These are phyloP conservation scores for Microctonus hyperodae DNA, from an alignment of 2,888 invertebrate genomes.

Conservation along the genomic window DNA sequence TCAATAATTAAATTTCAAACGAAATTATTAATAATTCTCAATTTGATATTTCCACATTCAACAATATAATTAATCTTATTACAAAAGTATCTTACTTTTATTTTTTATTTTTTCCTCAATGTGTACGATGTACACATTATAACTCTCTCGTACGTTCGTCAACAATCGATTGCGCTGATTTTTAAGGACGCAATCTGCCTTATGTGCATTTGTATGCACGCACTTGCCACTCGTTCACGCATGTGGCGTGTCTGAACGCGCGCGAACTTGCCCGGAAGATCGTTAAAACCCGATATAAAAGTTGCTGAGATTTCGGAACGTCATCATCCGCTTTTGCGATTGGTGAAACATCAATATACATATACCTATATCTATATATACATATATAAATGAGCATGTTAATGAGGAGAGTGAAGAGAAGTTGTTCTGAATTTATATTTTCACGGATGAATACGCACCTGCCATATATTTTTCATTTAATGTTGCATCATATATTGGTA, in stretches of 20 bases:
- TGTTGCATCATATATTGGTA: constrained; percentile 42
- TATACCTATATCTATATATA: no score
- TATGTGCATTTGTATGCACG: not conserved
- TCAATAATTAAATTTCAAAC: no score
- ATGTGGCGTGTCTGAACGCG: not conserved
- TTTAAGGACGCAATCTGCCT: constrained; percentile 15
- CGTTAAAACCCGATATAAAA: constrained; percentile 25
- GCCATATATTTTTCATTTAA: constrained; percentile 46
- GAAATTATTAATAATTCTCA: no score
- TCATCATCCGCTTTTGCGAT: constrained; percentile 24
- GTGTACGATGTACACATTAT: not conserved
- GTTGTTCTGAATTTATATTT: constrained; percentile 48
- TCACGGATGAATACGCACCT: constrained; percentile 45
- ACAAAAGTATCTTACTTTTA: no score
- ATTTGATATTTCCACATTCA: no score
- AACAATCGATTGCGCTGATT: constrained; percentile 13
- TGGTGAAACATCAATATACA: not conserved
- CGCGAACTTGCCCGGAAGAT: constrained; percentile 14
- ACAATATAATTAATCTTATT: no score
- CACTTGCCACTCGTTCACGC: constrained; percentile 3
- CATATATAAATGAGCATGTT: not conserved
- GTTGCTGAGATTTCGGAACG: constrained; percentile 25
- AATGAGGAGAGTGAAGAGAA: constrained; percentile 36
- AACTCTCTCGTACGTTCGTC: not conserved
- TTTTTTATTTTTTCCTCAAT: not conserved